Base-by-base conservation (phyloP, 2,888 invertebrate genomes). In the Zaprionus lineosus region DNA sequence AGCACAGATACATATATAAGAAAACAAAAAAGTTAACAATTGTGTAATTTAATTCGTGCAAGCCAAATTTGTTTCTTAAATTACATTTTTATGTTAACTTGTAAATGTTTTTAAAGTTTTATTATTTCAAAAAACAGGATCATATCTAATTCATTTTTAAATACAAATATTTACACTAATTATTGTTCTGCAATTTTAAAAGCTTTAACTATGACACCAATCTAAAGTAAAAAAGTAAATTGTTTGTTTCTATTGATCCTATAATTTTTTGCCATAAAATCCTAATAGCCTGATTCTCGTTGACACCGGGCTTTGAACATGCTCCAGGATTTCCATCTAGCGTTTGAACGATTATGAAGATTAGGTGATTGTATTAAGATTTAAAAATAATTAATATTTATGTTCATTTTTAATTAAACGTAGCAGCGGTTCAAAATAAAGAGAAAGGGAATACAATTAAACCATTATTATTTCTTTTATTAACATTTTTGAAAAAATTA, bases 311-410 rank as follows among this genome's bases (percentile, higher is more conserved):
- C 88, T 90, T 86, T 90, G 90, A 76, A 89, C 88, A 79, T 88
- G 88, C 81, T 90, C 90, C 89, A 89, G 82, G 75, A 90, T 90
- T 86, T 90, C 90, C 90, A 90, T 88, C 90, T 90, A n/a, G n/a
- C n/a, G n/a, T n/a, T n/a, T n/a, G 75, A 62, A 75, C 46, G 28
- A 57, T 59, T 41, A 21, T 33, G 53, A 60, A 59, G 52, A 34
- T n/a, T n/a, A n/a, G n/a, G 19, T 50, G 44, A 14, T 43, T 44
- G 19, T 19, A 19, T 19, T 19, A 36, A 34, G 40, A 55, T 53
- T 48, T 56, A 50, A 36, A 57, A 58, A 52, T 50, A 43, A n/a
- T 50, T 62, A 36, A 74, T 48, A 61, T 55, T 48, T 50, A 47
- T 31, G 16, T 55, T 51, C 26, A 36, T 37, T 53, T 58, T 46